Conservation (phyloP, 2,888 invertebrate species). For the Protophormia terraenovae region DNA sequence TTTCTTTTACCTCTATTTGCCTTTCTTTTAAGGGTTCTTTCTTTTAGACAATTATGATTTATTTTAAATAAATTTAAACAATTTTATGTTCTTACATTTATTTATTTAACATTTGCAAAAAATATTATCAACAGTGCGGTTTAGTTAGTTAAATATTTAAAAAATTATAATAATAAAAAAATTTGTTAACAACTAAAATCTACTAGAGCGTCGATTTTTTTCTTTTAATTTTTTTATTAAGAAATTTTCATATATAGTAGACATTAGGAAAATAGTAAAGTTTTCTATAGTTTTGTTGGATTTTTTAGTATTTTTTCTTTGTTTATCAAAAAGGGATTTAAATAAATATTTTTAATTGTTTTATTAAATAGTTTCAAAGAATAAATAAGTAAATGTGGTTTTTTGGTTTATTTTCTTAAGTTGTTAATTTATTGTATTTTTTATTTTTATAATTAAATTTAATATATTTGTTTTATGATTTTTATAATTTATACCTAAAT, state of each 20-base stretch:
- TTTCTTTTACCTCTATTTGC: too few relatives aligned
- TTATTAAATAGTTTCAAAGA: constrained; percentile 65
- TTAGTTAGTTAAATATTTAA: constrained; percentile 1
- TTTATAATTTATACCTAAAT: constrained; percentile 43
- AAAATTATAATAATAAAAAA: neutral
- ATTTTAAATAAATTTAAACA: constrained; percentile 51
- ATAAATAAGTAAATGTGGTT: constrained; percentile 69
- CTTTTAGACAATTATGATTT: constrained; percentile 22
- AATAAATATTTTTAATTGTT: constrained; percentile 26
- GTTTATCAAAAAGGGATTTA: neutral
- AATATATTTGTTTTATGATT: constrained; percentile 36
- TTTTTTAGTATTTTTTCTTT: neutral
- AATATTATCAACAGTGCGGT: constrained; percentile 49
- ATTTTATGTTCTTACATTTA: constrained; percentile 28
- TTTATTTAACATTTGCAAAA: constrained; percentile 31
- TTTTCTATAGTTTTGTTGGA: neutral
- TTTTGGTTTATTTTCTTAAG: neutral
- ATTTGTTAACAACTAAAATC: constrained; percentile 64
- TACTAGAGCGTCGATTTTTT: constrained; percentile 40
- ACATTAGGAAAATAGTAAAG: constrained; percentile 43
- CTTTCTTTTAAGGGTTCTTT: too few relatives aligned
- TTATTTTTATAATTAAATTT: constrained; percentile 19
- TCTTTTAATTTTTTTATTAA: constrained; percentile 9
- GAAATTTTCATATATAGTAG: neutral
- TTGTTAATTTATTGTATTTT: constrained; percentile 44